phyloP scores from a whole-genome alignment of 2,113 vertebrate species.

The Anser brachyrhynchus region DNA sequence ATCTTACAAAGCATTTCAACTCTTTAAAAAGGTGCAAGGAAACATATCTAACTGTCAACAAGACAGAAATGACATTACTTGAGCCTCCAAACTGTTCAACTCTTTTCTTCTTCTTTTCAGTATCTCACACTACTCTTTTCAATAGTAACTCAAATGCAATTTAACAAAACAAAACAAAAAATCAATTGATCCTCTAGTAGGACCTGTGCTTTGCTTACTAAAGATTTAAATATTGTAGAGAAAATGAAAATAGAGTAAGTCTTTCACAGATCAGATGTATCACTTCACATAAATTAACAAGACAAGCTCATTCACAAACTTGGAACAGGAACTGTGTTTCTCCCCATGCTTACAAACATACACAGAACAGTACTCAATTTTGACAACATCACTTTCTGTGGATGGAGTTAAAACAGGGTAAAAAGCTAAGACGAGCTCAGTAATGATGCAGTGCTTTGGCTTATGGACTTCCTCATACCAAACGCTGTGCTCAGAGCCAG shows the following conservation, averaged over 20 bases:
- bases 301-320: background rate
- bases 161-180: background rate
- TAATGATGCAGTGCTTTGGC: background rate
- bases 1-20: background rate
- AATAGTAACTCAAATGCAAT: background rate
- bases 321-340: background rate
- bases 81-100: background rate
- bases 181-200: background rate
- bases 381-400: too few relatives aligned
- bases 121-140: background rate
- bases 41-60: background rate
- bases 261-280: background rate
- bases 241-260: background rate
- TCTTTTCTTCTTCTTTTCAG: background rate
- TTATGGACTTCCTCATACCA: background rate
- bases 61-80: background rate
- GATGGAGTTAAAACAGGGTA: background rate
- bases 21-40: background rate
- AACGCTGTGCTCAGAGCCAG: background rate
- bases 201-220: background rate
- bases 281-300: background rate
- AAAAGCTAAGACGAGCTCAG: background rate
- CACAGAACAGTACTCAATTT: background rate
- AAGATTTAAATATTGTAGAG: background rate
- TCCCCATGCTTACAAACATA: background rate